Percentiles rank a stretch among this genome's conserved stretches.
Conservation (phyloP, 2,888 invertebrate species). For the Morpho achilles region DNA sequence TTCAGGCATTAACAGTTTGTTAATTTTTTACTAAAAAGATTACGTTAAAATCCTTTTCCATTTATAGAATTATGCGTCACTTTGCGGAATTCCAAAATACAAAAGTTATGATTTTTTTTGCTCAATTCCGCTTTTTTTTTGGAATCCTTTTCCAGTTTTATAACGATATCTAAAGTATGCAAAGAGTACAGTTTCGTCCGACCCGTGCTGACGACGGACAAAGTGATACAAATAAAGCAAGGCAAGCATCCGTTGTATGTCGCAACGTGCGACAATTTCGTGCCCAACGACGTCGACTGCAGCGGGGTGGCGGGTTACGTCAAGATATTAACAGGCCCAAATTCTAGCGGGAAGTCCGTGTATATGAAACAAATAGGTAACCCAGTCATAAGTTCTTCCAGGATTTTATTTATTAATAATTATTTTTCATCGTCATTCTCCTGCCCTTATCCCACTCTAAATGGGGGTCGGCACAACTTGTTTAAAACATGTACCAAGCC, state of each 20-base stretch:
- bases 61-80: no score
- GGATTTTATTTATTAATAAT: no score
- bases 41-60: no score
- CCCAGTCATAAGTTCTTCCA: no score
- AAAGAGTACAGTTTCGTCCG: constrained; percentile 82
- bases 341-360: constrained; percentile 94
- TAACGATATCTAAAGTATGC: constrained; percentile 83
- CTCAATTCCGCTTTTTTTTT: not conserved
- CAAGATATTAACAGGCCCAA: constrained; percentile 92
- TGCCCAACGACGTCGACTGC: constrained; percentile 85
- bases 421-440: no score
- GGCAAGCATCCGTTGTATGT: constrained; percentile 90
- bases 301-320: constrained; percentile 77
- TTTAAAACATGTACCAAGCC: no score
- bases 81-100: no score
- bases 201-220: constrained; percentile 79
- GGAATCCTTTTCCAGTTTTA: constrained; percentile 66
- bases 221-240: constrained; percentile 79
- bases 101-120: no score
- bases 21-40: no score
- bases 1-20: no score
- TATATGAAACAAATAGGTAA: constrained; percentile 89
- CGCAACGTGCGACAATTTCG: constrained; percentile 81
- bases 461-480: no score
- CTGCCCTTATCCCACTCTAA: no score